phyloP scores from a whole-genome alignment of 2,797 vertebrate species.

The Sebastes hubbsi region DNA sequence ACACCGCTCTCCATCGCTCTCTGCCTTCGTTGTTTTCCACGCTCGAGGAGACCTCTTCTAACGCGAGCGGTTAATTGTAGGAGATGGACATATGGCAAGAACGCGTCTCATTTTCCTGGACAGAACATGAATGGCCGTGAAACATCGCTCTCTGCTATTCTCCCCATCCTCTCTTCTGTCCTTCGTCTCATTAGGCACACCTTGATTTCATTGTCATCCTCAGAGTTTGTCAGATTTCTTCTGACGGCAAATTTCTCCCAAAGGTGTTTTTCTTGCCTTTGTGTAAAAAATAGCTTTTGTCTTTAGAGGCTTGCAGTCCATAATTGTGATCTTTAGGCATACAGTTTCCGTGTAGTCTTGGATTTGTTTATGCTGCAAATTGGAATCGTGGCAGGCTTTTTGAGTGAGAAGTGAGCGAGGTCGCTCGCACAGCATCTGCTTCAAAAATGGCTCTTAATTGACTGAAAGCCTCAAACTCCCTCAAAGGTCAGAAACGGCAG shows the following conservation, averaged over 20 bases:
- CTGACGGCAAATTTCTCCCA: slow-evolving; percentile 30
- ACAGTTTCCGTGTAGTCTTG: slow-evolving; percentile 14
- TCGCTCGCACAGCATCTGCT: slow-evolving; percentile 44
- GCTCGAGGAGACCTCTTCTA: slow-evolving; percentile 24
- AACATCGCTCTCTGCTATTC: not conserved
- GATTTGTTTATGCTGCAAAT: slow-evolving; percentile 67
- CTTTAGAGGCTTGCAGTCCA: slow-evolving; percentile 17
- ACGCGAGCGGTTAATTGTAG: slow-evolving; percentile 39
- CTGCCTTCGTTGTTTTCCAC: slow-evolving; percentile 44
- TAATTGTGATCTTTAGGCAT: slow-evolving; percentile 53
- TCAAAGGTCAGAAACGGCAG: slow-evolving; percentile 44
- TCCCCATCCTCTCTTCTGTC: not conserved
- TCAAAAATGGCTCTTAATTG: slow-evolving; percentile 67
- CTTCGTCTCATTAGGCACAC: slow-evolving; percentile 28
- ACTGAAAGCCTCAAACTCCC: slow-evolving; percentile 62
- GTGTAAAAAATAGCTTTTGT: slow-evolving; percentile 19
- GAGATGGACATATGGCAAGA: slow-evolving; percentile 47
- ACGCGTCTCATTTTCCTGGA: slow-evolving; percentile 13
- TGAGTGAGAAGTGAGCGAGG: slow-evolving; percentile 41
- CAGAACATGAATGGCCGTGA: slow-evolving; percentile 17
- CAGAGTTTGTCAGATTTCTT: slow-evolving; percentile 29
- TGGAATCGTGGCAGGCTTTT: slow-evolving; percentile 45
- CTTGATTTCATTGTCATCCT: slow-evolving; percentile 50
- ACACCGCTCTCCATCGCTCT: not conserved
- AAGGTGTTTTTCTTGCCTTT: slow-evolving; percentile 32